Conservation (phyloP, 2,888 invertebrate species). For the Ochlodes sylvanus region DNA sequence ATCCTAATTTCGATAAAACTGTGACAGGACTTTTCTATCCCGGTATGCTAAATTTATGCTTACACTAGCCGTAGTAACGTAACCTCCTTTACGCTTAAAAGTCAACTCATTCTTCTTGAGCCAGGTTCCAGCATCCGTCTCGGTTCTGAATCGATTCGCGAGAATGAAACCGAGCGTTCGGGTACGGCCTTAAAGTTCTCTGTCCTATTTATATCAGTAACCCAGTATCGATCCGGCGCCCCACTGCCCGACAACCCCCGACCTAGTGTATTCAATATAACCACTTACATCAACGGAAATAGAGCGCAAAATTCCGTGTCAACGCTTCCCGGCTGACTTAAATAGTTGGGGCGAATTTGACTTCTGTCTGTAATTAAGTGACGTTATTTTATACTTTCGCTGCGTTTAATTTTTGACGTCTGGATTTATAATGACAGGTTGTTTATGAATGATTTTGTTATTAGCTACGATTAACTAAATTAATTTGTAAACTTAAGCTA, state of each 20-base stretch:
- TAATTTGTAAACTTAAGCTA: conserved; percentile 3
- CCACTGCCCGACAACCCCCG: conserved; percentile 78
- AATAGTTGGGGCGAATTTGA: conserved; percentile 62
- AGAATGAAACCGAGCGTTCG: conserved; percentile 70
- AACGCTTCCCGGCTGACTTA: conserved; percentile 50
- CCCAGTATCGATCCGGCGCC: conserved; percentile 78
- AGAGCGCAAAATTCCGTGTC: conserved; percentile 58
- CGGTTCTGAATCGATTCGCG: conserved; percentile 63
- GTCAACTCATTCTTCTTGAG: conserved; percentile 18
- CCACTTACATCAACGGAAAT: conserved; percentile 53
- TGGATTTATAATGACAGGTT: conserved; percentile 39
- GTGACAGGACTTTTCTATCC: neutral
- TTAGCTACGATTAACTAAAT: conserved; percentile 1
- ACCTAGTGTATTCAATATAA: conserved; percentile 58
- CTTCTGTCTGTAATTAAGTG: conserved; percentile 56
- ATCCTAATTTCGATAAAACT: conserved; percentile 19
- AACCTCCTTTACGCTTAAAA: conserved; percentile 33
- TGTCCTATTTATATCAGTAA: conserved; percentile 81
- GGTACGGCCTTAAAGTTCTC: conserved; percentile 62
- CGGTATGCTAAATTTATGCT: conserved; percentile 27
- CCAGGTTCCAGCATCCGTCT: conserved; percentile 52
- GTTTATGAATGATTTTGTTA: conserved; percentile 20
- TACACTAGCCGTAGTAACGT: conserved; percentile 30
- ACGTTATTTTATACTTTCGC: conserved; percentile 39
- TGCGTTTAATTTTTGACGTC: conserved; percentile 41